Base-by-base conservation (phyloP, 23 tunicate genomes). In the Botrylloides violaceus region DNA sequence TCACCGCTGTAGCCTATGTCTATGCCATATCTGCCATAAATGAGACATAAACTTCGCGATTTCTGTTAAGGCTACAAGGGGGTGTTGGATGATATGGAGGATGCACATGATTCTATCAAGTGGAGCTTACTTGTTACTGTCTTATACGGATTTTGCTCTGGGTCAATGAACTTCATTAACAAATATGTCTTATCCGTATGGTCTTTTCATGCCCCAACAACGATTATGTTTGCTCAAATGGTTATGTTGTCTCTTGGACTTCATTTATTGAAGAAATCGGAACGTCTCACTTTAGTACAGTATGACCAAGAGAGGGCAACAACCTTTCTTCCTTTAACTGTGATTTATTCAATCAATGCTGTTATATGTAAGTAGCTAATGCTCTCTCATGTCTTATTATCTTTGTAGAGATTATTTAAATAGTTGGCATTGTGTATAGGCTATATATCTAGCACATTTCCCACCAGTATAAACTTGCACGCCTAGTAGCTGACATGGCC, bases 141-240 rank as follows among this genome's bases (percentile, higher is more conserved):
- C 9, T 80, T 92, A 25, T 81, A 92, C 70, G 94, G 94, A 39
- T 20, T 86, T 20, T 92, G 98, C 71, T 92, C 98, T 18, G 93
- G 83, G 2, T 78, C 88, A 25, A 92, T 92, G 98, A 92, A 92
- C 73, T 80, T 92, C 75, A 55, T 85, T 24, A 92, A 92, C 70
- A 92, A 92, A 66, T 65, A 71, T 56, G 50, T 92, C n/a, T 43
- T 92, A 19, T 73, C 80, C 25, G 31, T 76, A 4, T 85, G 88
- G 88, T 23, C 63, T 29, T 92, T 84, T 58, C 81, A 66, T 19
- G 70, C 32, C 5, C 98, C 98, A 24, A 73, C 56, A 0, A 63
- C 53, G 7, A 81, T 92, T 21, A 58, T 92, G 62, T 29, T 80
- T 3, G 58, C 49, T n/a, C 98, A 92, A 77, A 50, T 92, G 65